phyloP scores from a whole-genome alignment of 2,888 invertebrate species.

The Pherbina coryleti region DNA sequence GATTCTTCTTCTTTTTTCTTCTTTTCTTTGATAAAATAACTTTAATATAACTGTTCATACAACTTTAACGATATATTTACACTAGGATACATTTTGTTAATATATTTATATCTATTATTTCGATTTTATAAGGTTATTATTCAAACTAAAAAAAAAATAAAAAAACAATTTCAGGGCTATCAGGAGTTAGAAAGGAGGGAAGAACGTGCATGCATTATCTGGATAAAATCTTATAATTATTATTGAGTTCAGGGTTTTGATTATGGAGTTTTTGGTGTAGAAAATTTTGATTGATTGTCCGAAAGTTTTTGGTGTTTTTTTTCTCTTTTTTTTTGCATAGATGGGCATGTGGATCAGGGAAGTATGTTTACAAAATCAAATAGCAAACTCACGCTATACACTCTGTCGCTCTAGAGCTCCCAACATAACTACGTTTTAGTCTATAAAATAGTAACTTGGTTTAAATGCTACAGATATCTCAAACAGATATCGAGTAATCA shows the following conservation, averaged over 20 bases:
- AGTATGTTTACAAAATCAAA: slow-evolving; percentile 4
- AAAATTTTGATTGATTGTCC: slow-evolving; percentile 68
- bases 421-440: neutral
- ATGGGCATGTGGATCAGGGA: slow-evolving; percentile 38
- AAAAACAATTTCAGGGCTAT: neutral
- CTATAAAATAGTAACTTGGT: neutral
- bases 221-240: slow-evolving; percentile 16
- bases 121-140: neutral
- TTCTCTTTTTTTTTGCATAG: slow-evolving; percentile 12
- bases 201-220: slow-evolving; percentile 8
- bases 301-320: slow-evolving; percentile 57
- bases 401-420: neutral
- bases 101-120: neutral
- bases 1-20: neutral
- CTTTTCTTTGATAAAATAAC: neutral
- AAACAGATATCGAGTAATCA: slow-evolving; percentile 82
- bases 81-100: neutral
- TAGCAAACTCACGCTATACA: slow-evolving; percentile 7
- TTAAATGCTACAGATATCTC: slow-evolving; percentile 60
- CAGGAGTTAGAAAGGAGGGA: neutral
- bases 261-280: slow-evolving; percentile 7
- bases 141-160: neutral
- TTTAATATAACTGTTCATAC: neutral
- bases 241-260: slow-evolving; percentile 26
- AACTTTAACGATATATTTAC: neutral